Evolutionary conservation across 2,888 invertebrate genomes (phyloP).

Genomic region (Andrena chrysosceles): DNA sequence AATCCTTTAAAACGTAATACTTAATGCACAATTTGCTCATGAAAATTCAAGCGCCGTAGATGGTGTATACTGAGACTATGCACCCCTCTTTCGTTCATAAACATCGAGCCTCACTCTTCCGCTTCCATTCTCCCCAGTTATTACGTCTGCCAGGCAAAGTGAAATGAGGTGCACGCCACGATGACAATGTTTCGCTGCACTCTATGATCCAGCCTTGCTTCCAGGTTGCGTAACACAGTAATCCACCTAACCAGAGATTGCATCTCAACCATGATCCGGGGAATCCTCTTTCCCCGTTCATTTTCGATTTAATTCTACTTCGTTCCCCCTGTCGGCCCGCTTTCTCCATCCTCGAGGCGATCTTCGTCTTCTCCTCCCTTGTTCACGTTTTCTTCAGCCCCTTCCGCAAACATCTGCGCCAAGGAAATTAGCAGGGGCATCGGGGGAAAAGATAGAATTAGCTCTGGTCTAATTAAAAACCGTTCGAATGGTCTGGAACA

Average conservation of each 20-base stretch:
- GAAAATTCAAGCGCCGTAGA: background rate
- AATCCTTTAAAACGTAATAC: no score
- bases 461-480: slow-evolving; percentile 32
- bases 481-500: slow-evolving; percentile 47
- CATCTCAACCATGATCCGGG: slow-evolving; percentile 40
- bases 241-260: slow-evolving; percentile 48
- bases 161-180: slow-evolving; percentile 28
- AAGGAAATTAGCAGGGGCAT: background rate
- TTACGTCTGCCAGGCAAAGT: slow-evolving; percentile 30
- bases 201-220: slow-evolving; percentile 37
- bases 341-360: background rate
- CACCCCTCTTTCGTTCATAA: background rate
- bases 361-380: no score
- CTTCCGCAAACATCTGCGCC: background rate
- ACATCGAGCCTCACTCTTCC: slow-evolving; percentile 14
- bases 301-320: background rate
- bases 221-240: slow-evolving; percentile 50
- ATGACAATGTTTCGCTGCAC: slow-evolving; percentile 45
- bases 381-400: background rate
- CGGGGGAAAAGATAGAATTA: slow-evolving; percentile 1
- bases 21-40: no score
- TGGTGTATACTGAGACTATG: background rate
- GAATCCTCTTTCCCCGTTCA: slow-evolving; percentile 20
- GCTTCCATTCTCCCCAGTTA: slow-evolving; percentile 33
- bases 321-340: background rate